A percentile compares a stretch with the other conserved stretches of the same genome.
Evolutionary conservation across 2,797 vertebrate genomes (phyloP).

Genomic region (Pagetopsis macropterus): DNA sequence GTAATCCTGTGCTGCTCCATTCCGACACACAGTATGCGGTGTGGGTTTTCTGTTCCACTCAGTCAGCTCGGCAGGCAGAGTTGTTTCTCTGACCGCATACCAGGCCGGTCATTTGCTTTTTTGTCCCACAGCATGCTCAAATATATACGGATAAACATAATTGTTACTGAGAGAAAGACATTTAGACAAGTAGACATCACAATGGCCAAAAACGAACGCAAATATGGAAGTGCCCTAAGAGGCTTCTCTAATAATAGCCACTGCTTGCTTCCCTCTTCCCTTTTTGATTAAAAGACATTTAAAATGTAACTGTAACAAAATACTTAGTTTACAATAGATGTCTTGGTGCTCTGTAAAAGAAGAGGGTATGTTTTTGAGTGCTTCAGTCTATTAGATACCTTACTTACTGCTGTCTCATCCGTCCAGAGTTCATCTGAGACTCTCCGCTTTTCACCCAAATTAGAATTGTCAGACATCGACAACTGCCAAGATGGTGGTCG

Average conservation of each 20-base stretch:
- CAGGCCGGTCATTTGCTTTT: constrained; percentile 55
- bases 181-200: constrained; percentile 13
- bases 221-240: constrained; percentile 8
- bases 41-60: constrained; percentile 58
- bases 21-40: constrained; percentile 35
- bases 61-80: constrained; percentile 31
- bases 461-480: background rate
- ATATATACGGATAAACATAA: constrained; percentile 29
- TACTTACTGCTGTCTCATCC: constrained; percentile 4
- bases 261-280: background rate
- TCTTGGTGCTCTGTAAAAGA: constrained; percentile 6
- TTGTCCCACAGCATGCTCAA: constrained; percentile 27
- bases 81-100: constrained; percentile 47
- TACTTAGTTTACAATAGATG: background rate
- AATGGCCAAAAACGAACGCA: constrained; percentile 5
- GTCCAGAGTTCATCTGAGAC: constrained; percentile 4
- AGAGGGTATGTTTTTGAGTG: constrained; percentile 9
- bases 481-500: constrained; percentile 9
- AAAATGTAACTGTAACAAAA: background rate
- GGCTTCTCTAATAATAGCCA: constrained; percentile 11
- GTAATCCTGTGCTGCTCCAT: constrained; percentile 39
- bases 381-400: background rate
- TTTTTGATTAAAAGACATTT: background rate
- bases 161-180: constrained; percentile 35
- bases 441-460: constrained; percentile 2